Percentiles rank a stretch among this genome's conserved stretches.
Conservation (phyloP, 2,113 vertebrate species). For the Anguilla japonica region DNA sequence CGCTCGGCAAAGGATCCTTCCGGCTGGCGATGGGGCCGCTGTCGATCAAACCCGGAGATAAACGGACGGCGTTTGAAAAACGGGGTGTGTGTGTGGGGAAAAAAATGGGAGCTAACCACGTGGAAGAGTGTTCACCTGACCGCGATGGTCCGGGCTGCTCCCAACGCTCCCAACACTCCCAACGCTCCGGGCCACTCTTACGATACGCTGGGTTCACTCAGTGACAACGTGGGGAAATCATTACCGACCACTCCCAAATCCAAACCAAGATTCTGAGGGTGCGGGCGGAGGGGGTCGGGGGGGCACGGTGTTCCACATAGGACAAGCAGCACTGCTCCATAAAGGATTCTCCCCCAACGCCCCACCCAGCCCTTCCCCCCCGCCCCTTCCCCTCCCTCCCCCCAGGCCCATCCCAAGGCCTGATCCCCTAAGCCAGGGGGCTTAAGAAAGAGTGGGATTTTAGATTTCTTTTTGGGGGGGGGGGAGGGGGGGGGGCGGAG, state of each 20-base stretch:
- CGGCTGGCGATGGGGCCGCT: slow-evolving; percentile 1
- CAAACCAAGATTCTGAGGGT: slow-evolving; percentile 38
- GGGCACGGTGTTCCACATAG: slow-evolving; percentile 21
- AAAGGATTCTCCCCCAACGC: slow-evolving; percentile 7
- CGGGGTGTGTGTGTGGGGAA: slow-evolving; percentile 28
- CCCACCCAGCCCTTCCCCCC: neutral
- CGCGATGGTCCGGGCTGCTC: slow-evolving; percentile 6
- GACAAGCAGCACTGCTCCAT: slow-evolving; percentile 18
- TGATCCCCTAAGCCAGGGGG: neutral
- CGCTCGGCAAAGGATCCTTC: neutral
- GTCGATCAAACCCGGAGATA: slow-evolving; percentile 26
- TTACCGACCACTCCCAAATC: slow-evolving; percentile 42
- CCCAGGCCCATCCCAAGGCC: neutral
- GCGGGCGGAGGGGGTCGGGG: slow-evolving; percentile 31
- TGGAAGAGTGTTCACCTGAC: slow-evolving; percentile 41
- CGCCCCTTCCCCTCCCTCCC: neutral
- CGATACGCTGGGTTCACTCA: slow-evolving; percentile 4
- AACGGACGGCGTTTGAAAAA: slow-evolving; percentile 36
- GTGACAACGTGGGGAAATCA: slow-evolving; percentile 61
- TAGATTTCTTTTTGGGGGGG: neutral
- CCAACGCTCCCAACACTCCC: slow-evolving; percentile 31
- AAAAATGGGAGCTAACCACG: slow-evolving; percentile 27
- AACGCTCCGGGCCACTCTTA: neutral
- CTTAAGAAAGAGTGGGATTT: neutral
- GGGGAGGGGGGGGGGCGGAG: too few relatives aligned